A percentile compares a stretch with the other conserved stretches of the same genome.
Evolutionary conservation across 2,797 vertebrate species (phyloP).

Genomic region (Squalus acanthias): DNA sequence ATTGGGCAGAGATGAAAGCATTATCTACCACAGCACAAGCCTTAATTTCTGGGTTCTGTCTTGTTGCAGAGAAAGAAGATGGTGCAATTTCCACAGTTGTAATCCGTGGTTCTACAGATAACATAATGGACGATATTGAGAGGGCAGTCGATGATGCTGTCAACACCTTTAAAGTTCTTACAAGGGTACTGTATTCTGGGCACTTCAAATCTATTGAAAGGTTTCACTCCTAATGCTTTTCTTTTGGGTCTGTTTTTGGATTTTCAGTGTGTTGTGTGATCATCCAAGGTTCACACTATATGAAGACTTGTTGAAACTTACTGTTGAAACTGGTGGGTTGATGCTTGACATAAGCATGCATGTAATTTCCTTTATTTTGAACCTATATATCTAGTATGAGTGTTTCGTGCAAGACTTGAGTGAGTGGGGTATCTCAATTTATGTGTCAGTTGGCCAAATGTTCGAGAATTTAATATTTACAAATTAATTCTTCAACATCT

Average conservation of each 20-base stretch:
- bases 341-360: not conserved
- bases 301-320: conserved; percentile 2
- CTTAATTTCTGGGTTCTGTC: not conserved
- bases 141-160: conserved; percentile 92
- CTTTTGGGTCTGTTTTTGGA: not conserved
- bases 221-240: not conserved
- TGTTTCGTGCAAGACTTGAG: not conserved
- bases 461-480: not conserved
- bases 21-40: too few relatives aligned
- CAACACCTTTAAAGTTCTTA: conserved; percentile 95
- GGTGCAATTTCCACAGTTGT: conserved; percentile 86
- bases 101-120: conserved; percentile 93
- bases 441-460: not conserved
- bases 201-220: too few relatives aligned
- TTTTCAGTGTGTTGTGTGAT: not conserved
- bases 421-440: not conserved
- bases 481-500: not conserved
- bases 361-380: not conserved
- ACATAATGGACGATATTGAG: conserved; percentile 96
- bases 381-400: not conserved
- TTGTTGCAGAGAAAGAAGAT: conserved; percentile 84
- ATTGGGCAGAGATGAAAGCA: not conserved
- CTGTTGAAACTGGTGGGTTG: not conserved
- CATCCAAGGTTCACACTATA: not conserved
- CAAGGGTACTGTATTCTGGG: conserved; percentile 66